Evolutionary conservation across 2,888 invertebrate genomes (phyloP), one percentile per base, ranked within the genome.

Genomic region (Macropis europaea): DNA sequence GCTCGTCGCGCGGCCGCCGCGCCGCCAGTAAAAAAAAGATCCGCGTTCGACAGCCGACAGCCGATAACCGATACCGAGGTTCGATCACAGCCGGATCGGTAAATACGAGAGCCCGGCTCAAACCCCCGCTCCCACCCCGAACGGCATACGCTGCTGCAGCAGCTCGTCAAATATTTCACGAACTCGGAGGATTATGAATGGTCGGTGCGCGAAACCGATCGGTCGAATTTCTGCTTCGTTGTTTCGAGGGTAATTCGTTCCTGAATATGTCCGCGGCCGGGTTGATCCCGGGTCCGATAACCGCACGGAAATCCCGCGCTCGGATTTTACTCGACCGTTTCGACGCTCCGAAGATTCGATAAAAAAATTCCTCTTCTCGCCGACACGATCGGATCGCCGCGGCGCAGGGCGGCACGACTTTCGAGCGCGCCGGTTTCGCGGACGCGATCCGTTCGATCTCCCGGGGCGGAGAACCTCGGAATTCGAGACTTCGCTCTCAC

Each of bases 101-200:
- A 26, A 28, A 30, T 42, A 11, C n/a, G 42, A 13, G n/a, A n/a
- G n/a, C n/a, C n/a, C n/a, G n/a, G n/a, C n/a, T n/a, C n/a, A n/a
- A n/a, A n/a, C n/a, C n/a, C n/a, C n/a, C 3, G 13, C 15, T 7
- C 4, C 24, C 19, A 15, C 36, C 4, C 22, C 11, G 19, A 13
- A 53, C n/a, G n/a, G n/a, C n/a, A n/a, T n/a, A n/a, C 67, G 9
- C 22, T 24, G 11, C 26, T 6, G 3, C 40, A 42, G 30, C 9
- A 28, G 26, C 40, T 67, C 47, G 52, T 63, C 47, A 72, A 70
- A 70, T 62, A 52, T 59, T 70, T 70, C 26, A 63, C 28, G 11
- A 53, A 22, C 19, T 19, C 57, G 38, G 9, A 47, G 62, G 57
- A 70, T 70, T 52, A 42, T 32, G 50, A 59, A 40, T 11, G 38